Conservation (phyloP, 2,888 invertebrate genomes). For the Steinernema carpocapsae region DNA sequence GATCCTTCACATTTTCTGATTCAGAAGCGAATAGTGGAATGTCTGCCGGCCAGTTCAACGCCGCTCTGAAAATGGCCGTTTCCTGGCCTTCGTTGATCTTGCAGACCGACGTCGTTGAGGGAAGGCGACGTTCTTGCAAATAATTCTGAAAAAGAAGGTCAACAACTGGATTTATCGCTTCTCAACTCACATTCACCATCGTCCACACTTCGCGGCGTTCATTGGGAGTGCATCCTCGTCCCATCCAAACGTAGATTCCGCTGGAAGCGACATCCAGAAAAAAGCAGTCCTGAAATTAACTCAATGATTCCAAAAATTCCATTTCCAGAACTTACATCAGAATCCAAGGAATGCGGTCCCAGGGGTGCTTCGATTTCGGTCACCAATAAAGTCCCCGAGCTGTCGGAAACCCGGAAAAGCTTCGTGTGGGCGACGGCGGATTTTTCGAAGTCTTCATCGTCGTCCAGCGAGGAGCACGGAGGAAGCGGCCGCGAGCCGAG, state of each 20-base stretch:
- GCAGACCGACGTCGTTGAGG: conserved; percentile 37
- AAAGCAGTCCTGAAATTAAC: conserved; percentile 67
- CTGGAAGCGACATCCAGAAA: conserved; percentile 69
- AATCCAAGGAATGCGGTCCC: conserved; percentile 22
- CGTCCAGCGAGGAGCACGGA: conserved; percentile 19
- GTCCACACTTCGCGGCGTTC: conserved; percentile 42
- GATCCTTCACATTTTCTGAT: background rate
- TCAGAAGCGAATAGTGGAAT: background rate
- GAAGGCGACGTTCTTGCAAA: conserved; percentile 27
- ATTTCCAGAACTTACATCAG: background rate
- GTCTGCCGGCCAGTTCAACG: conserved; percentile 38
- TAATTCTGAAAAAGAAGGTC: conserved; percentile 42
- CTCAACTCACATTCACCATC: conserved; percentile 33
- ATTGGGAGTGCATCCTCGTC: conserved; percentile 48
- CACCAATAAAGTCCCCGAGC: conserved; percentile 18
- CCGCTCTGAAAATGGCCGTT: conserved; percentile 40
- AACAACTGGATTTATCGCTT: too few relatives aligned
- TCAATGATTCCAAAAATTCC: background rate
- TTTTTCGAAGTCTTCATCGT: conserved; percentile 35
- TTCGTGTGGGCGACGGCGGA: background rate
- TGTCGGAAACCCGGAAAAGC: conserved; percentile 37
- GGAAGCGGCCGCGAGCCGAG: conserved; percentile 32
- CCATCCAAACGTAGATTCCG: conserved; percentile 70
- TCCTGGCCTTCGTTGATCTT: conserved; percentile 44
- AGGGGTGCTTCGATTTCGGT: conserved; percentile 1